Evolutionary conservation across 2,113 vertebrate species (phyloP), one percentile per base, ranked within the genome.

Genomic region (Pagrus major): DNA sequence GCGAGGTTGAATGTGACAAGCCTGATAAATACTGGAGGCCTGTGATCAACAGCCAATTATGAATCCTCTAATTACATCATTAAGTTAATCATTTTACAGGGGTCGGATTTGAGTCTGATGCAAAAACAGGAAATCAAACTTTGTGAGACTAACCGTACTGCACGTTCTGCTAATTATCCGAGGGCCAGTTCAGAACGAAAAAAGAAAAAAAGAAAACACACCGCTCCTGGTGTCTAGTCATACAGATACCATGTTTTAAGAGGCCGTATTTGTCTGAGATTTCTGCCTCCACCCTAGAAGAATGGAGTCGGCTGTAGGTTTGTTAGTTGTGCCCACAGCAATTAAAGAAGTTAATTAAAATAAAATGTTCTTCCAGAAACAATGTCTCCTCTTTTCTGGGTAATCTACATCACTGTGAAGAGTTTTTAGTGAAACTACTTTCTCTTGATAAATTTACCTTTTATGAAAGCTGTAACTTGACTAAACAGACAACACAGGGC

Each of bases 21-120:
- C 33, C 31, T 68, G 76, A 55, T 61, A 76, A 60, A 83, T 80
- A 64, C 4, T 58, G 58, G 44, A 29, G 69, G 41, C 58, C 41
- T 67, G 42, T 71, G 59, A 87, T 75, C 63, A 83, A 67, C 67
- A 31, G 80, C 55, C 77, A 83, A 75, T 80, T 71, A 80, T 27
- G 44, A 63, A 44, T 67, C 51, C 42, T 71, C 47, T 83, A 76
- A 83, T 86, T 76, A 54, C 39, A 84, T 80, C 71, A 54, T 87
- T 54, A 67, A 16, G 41, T 54, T 77, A 55, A 85, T 78, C 23
- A 80, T 74, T 85, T 80, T 70, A 78, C 68, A 71, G 65, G 54
- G 54, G 63, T 61, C 33, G 66, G 44, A 75, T 67, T 21, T 6
- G 51, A 76, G 51, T 59, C 65, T 59, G 71, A 72, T 35, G 52